phyloP scores from a whole-genome alignment of 64 coral and sea anemone genomes.

The Hydrozoanthus tunicans region DNA sequence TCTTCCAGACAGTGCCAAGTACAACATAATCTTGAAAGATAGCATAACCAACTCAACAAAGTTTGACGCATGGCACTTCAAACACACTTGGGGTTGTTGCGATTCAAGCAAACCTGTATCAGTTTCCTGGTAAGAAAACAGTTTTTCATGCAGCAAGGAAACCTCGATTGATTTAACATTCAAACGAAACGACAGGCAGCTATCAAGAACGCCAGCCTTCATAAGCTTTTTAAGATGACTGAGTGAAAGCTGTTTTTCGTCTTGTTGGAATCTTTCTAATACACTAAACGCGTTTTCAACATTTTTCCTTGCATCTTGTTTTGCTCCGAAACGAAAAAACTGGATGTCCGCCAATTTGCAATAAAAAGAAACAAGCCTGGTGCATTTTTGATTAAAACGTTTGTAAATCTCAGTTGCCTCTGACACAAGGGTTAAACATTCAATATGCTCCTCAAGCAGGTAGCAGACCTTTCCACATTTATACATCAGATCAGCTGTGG shows the following conservation, averaged over 20 bases:
- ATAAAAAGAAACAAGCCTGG: background rate
- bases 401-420: slow-evolving; percentile 24
- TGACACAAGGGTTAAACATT: background rate
- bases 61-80: background rate
- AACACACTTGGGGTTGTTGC: background rate
- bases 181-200: background rate
- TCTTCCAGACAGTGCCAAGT: background rate
- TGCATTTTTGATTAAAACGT: background rate
- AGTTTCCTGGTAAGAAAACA: background rate
- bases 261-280: background rate
- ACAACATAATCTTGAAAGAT: background rate
- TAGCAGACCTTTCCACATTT: background rate
- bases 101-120: background rate
- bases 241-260: background rate
- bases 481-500: slow-evolving; percentile 16
- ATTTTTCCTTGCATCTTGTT: background rate
- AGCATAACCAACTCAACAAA: background rate
- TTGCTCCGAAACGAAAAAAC: background rate
- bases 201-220: slow-evolving; percentile 1
- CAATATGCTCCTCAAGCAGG: background rate
- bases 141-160: background rate
- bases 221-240: background rate
- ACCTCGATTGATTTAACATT: background rate
- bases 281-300: slow-evolving; percentile 28
- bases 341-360: slow-evolving; percentile 18